Evolutionary conservation across 2,113 vertebrate species (phyloP).

Genomic region (Ramphastos sulfuratus): DNA sequence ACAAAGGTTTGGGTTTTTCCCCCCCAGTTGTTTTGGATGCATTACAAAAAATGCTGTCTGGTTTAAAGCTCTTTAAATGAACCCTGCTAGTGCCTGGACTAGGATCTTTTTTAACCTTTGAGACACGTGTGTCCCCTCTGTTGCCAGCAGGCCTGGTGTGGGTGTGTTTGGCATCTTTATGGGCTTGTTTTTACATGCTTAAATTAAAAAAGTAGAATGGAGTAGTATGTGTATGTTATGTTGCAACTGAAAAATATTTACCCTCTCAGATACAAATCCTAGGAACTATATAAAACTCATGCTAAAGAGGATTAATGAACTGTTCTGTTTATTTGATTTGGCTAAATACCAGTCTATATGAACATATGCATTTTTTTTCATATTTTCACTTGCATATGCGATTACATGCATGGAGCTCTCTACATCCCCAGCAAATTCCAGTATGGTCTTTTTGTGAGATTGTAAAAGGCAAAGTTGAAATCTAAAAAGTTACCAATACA

Average conservation of each 20-base stretch:
- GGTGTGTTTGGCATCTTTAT: neutral
- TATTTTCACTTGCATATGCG: conserved; percentile 43
- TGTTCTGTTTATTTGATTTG: conserved; percentile 30
- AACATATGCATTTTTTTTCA: neutral
- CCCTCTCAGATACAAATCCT: neutral
- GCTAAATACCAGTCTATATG: neutral
- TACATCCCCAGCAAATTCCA: neutral
- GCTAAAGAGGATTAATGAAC: neutral
- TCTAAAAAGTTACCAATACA: neutral
- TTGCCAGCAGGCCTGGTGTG: neutral
- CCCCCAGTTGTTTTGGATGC: neutral
- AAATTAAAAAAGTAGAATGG: neutral
- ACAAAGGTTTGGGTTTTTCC: neutral
- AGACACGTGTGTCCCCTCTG: no score
- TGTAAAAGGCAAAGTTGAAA: neutral
- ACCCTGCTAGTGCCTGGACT: no score
- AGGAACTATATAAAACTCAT: neutral
- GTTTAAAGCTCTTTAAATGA: no score
- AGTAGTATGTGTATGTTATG: neutral
- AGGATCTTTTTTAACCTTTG: no score
- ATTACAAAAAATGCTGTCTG: neutral
- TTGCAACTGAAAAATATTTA: neutral
- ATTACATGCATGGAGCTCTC: conserved; percentile 9
- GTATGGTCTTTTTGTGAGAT: neutral
- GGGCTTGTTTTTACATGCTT: neutral